These are phyloP conservation scores for Corythoichthys intestinalis DNA, from an alignment of 2,113 vertebrate species.

Conservation along the genomic window DNA sequence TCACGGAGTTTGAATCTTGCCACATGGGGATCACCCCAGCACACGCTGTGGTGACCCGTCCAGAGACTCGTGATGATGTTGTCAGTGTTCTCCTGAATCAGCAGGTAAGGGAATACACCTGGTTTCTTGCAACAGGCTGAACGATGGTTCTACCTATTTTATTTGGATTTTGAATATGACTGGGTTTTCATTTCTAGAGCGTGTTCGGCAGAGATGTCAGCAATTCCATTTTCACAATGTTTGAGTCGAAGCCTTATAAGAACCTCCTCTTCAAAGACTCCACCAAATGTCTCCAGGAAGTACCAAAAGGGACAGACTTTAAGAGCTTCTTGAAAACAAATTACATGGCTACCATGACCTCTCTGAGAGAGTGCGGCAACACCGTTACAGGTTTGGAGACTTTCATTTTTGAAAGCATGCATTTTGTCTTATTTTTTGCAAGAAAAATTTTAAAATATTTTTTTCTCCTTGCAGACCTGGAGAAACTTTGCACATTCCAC, in stretches of 20 bases:
- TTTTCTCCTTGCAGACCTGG: constrained; percentile 68
- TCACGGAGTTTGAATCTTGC: constrained; percentile 25
- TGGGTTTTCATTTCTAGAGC: constrained; percentile 35
- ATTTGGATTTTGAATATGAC: too few relatives aligned
- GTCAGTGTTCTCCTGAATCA: constrained; percentile 46
- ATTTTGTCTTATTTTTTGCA: too few relatives aligned
- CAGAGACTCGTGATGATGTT: constrained; percentile 42
- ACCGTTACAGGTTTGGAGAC: constrained; percentile 67
- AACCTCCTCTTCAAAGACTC: constrained; percentile 77
- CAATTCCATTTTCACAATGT: constrained; percentile 50
- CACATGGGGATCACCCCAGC: constrained; percentile 62
- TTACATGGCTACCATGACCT: constrained; percentile 48
- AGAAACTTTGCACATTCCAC: constrained; percentile 75
- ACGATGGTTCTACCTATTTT: too few relatives aligned
- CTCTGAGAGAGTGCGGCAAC: constrained; percentile 44
- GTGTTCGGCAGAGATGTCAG: constrained; percentile 23
- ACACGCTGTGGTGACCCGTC: constrained; percentile 70
- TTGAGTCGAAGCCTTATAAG: constrained; percentile 46
- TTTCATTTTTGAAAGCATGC: too few relatives aligned
- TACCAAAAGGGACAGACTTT: constrained; percentile 9
- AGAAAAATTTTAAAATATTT: too few relatives aligned
- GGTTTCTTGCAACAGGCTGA: too few relatives aligned
- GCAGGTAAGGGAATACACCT: constrained; percentile 57
- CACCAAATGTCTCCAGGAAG: constrained; percentile 72
- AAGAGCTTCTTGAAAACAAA: constrained; percentile 47